phyloP scores from a whole-genome alignment of 1,140 invertebrate genomes.

The Adoxophyes honmai region DNA sequence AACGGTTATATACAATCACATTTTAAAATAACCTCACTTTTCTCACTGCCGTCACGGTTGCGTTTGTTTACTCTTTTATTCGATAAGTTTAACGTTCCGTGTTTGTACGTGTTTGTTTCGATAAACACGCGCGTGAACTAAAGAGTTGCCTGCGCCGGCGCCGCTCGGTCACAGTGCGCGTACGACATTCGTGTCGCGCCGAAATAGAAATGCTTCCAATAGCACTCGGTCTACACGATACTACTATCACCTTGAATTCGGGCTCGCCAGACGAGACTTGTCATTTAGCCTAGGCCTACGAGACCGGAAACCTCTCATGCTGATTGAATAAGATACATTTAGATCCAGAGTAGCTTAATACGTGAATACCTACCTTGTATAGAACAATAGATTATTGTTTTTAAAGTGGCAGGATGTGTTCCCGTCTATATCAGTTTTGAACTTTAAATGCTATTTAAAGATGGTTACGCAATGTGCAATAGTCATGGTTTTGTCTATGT shows the following conservation, averaged over 20 bases:
- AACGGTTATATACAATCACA: background rate
- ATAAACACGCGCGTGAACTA: slow-evolving; percentile 56
- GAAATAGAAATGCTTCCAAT: slow-evolving; percentile 61
- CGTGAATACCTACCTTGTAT: no score
- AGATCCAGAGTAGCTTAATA: no score
- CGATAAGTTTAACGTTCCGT: background rate
- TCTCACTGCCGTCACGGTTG: background rate
- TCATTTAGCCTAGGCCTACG: background rate
- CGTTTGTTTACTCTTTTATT: background rate
- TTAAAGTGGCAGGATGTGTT: no score
- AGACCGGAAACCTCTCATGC: no score
- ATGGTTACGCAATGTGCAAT: no score
- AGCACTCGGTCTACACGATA: slow-evolving; percentile 25
- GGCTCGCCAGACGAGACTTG: slow-evolving; percentile 2
- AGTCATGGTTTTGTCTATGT: no score
- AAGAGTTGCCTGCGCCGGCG: slow-evolving; percentile 32
- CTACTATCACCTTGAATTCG: slow-evolving; percentile 26
- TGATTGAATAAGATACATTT: no score
- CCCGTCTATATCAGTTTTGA: no score
- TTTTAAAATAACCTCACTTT: background rate
- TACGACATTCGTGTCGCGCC: slow-evolving; percentile 49
- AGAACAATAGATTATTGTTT: no score
- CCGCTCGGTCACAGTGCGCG: slow-evolving; percentile 27
- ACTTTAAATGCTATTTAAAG: no score
- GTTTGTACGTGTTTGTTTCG: slow-evolving; percentile 47